A percentile compares a stretch with the other conserved stretches of the same genome.
Conservation (phyloP, 2,797 vertebrate genomes). For the Cephalopachus bancanus region DNA sequence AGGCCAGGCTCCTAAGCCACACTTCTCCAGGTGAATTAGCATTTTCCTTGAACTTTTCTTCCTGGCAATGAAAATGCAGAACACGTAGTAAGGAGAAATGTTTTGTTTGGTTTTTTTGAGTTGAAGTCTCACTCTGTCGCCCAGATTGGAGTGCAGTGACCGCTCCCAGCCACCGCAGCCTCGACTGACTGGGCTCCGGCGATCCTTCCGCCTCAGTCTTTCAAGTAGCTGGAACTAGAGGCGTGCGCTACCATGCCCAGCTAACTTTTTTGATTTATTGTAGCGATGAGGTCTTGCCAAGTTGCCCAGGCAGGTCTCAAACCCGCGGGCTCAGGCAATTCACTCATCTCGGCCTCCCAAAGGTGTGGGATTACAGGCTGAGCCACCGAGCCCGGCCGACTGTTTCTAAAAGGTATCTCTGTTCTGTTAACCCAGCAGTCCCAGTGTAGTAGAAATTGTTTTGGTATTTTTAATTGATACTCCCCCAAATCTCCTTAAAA, state of each 20-base stretch:
- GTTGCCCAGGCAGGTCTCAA: too few species aligned
- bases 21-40: not conserved
- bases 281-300: too few species aligned
- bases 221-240: too few species aligned
- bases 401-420: constrained; percentile 17
- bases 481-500: constrained; percentile 54
- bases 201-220: too few species aligned
- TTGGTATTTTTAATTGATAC: not conserved
- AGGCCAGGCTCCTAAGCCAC: not conserved
- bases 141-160: not conserved
- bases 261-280: too few species aligned
- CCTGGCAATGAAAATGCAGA: not conserved
- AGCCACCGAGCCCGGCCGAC: too few species aligned
- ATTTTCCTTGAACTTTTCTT: constrained; percentile 51
- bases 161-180: too few species aligned
- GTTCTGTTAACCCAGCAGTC: constrained; percentile 45
- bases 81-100: not conserved
- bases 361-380: not conserved
- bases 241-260: too few species aligned
- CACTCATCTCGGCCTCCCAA: not conserved
- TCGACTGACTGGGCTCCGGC: too few species aligned
- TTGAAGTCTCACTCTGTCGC: not conserved
- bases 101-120: not conserved
- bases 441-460: constrained; percentile 33
- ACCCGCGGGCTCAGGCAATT: not conserved